Base-by-base conservation (phyloP, 2,888 invertebrate species). In the Parnassius orleans region DNA sequence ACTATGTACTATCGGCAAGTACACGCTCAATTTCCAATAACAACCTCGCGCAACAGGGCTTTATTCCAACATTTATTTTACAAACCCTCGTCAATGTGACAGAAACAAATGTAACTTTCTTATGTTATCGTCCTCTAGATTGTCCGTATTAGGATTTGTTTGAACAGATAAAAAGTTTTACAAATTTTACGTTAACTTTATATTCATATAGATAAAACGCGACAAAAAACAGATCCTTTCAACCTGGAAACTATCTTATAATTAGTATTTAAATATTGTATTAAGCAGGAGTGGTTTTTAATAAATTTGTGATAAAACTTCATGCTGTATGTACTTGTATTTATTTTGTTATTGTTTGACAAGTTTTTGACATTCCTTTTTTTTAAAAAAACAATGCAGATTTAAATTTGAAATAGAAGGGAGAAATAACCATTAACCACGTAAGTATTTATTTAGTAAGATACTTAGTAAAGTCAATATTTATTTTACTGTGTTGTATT, bases 11-110 rank as follows among this genome's bases (percentile, higher is more conserved):
- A 52, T 53, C 51, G 48, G 24, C 42, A 41, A 19, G 56, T 48
- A 60, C 56, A 52, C 9, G 52, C 42, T 56, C 48, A 52, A 56
- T 46, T 53, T 56, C 41, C 41, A 51, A 52, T 48, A 56, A 56
- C 58, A 54, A 50, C 55, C 42, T 52, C 42, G 33, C 9, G 10
- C 19, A 15, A 63, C 63, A 60, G 47, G 51, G 42, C 47, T 63
- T 56, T 56, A 63, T 33, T 33, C 53, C 47, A 56, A 47, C 60
- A 63, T 63, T 63, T 63, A 60, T 60, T 56, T 51, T 51, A 63
- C 52, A 51, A 55, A 59, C 63, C 63, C 56, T 63, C 63, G 55
- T 63, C 63, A 63, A 56, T 63, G 56, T 52, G 60, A 53, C 63
- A 56, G 52, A 43, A 53, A 60, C 42, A 52, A 51, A 56, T 56